Base-by-base conservation (phyloP, 2,888 invertebrate species). In the Auanema sp. region DNA sequence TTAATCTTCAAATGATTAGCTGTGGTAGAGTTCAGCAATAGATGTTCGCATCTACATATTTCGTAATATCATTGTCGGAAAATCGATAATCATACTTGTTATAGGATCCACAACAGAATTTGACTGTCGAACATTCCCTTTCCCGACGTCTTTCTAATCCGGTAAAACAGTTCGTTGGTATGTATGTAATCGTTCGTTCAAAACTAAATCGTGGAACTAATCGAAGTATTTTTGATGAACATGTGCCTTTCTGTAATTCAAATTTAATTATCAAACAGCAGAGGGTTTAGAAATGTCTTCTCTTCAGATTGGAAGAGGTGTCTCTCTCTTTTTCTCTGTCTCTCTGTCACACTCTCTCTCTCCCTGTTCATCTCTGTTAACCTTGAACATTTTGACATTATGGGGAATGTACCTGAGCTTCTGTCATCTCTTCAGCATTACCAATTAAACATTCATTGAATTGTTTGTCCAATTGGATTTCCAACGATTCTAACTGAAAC, bases 81-180 rank as follows among this genome's bases (percentile, higher is more conserved):
- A 58, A 58, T n/a, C 56, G 40, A 41, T 47, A 53, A 33, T 40
- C 52, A 21, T 57, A 72, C 66, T 67, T 68, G 33, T 66, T 62
- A 6, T 70, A 57, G 23, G 69, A 59, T 18, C 66, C 64, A 66
- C 78, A 78, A 60, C 78, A 78, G n/a, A 66, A 65, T 40, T 57
- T 52, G 52, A 76, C 58, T 14, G 54, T 47, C 12, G 74, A 72
- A 54, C 78, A 78, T 59, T 76, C 72, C 51, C 75, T 58, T 33
- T 71, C 72, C 11, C 71, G 54, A 41, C 78, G 60, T 40, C 67
- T 55, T 18, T 76, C 67, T 33, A 72, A 59, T 53, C 78, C 78
- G 18, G 74, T 69, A 65, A 78, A 78, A 55, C 78, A 78, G 57
- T 74, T 71, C 11, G 67, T 72, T 11, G 78, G 78, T 47, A 76